These are phyloP conservation scores for Nesospiza acunhae DNA, from an alignment of 2,113 vertebrate genomes.

Conservation along the genomic window DNA sequence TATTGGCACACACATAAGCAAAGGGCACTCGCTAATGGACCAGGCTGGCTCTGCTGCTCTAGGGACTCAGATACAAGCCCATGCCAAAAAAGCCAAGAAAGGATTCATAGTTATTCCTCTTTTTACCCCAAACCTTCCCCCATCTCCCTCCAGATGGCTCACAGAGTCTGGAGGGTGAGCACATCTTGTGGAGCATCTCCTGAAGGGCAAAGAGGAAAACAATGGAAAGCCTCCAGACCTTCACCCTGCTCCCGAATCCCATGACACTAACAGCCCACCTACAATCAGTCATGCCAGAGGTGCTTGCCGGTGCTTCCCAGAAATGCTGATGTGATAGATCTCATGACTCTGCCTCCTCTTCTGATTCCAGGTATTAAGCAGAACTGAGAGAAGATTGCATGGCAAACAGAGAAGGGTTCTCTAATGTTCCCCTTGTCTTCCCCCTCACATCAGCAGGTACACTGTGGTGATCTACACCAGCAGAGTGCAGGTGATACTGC, in stretches of 20 bases:
- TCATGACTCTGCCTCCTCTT: neutral
- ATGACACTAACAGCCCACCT: neutral
- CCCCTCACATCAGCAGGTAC: neutral
- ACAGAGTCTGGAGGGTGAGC: neutral
- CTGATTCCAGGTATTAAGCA: neutral
- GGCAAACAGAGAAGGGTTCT: neutral
- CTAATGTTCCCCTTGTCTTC: neutral
- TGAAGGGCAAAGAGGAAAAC: neutral
- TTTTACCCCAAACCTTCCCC: neutral
- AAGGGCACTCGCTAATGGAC: conserved; percentile 44
- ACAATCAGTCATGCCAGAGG: neutral
- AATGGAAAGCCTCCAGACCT: neutral
- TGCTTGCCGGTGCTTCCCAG: conserved; percentile 7
- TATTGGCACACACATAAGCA: neutral
- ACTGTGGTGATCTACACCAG: fast-evolving
- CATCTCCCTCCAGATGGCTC: neutral
- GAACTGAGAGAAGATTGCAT: neutral
- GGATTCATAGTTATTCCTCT: neutral
- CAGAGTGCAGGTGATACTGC: neutral
- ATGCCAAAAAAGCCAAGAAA: neutral
- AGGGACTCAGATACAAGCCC: neutral
- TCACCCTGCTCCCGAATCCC: neutral
- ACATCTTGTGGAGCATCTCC: neutral
- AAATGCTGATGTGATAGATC: neutral
- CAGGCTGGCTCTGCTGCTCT: neutral